Conservation (phyloP, 1,140 invertebrate genomes). For the Sitophilus oryzae region DNA sequence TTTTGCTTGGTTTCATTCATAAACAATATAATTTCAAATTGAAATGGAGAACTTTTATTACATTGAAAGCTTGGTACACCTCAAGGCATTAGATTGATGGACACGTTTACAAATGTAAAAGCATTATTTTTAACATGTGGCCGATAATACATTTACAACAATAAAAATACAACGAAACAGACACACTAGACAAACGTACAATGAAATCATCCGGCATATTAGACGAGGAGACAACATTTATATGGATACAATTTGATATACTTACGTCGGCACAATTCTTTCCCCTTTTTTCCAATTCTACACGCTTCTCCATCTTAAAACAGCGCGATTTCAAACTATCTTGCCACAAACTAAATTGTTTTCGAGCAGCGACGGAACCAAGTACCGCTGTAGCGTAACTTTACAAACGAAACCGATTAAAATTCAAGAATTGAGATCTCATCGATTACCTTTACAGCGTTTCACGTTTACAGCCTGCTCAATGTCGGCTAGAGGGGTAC, state of each 20-base stretch:
- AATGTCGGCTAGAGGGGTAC: constrained; percentile 22
- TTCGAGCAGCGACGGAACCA: background rate
- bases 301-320: constrained; percentile 77
- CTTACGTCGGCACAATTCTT: constrained; percentile 76
- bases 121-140: background rate
- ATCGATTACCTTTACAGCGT: constrained; percentile 24
- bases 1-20: background rate
- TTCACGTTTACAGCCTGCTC: constrained; percentile 13
- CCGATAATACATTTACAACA: background rate
- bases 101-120: background rate
- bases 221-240: background rate
- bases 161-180: background rate
- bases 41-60: background rate
- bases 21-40: background rate
- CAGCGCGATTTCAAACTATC: background rate
- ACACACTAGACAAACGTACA: constrained; percentile 2
- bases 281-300: constrained; percentile 83
- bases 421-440: background rate
- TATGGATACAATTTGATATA: constrained; percentile 32
- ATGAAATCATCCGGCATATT: constrained; percentile 6
- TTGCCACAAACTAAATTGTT: background rate
- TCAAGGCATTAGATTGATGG: background rate
- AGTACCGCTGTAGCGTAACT: background rate
- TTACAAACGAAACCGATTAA: background rate
- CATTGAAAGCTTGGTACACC: background rate